phyloP scores from a whole-genome alignment of 53 echinoderm and acorn worm genomes.

The Astropecten irregularis region DNA sequence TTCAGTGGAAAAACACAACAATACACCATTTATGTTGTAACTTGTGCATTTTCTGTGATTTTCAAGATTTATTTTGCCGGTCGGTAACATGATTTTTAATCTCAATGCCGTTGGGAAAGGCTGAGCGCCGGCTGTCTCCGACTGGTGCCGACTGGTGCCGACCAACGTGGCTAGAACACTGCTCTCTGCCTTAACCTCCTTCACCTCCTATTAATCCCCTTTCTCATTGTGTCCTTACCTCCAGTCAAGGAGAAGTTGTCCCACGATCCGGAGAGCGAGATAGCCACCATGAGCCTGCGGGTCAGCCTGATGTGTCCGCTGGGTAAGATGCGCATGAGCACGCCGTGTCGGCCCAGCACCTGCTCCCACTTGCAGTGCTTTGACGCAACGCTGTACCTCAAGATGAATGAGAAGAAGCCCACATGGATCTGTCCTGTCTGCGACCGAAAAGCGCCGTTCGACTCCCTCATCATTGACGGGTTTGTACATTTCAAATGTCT shows the following conservation, averaged over 20 bases:
- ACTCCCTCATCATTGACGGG: conserved; percentile 92
- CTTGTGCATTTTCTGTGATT: too few relatives aligned
- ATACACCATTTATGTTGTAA: too few relatives aligned
- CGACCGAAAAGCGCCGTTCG: conserved; percentile 94
- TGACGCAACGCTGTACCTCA: conserved; percentile 88
- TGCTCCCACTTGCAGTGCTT: conserved; percentile 98
- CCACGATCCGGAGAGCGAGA: conserved; percentile 96
- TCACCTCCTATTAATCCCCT: too few relatives aligned
- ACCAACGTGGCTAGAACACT: too few relatives aligned
- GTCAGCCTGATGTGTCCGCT: conserved; percentile 93
- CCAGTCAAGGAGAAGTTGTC: conserved; percentile 93
- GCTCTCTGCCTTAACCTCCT: too few relatives aligned
- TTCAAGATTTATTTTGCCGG: too few relatives aligned
- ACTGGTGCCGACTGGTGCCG: too few relatives aligned
- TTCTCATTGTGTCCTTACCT: neutral
- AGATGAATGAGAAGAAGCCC: conserved; percentile 99
- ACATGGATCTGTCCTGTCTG: conserved; percentile 99
- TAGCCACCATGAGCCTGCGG: conserved; percentile 93
- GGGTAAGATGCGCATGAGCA: conserved; percentile 92
- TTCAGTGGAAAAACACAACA: too few relatives aligned
- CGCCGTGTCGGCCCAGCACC: conserved; percentile 83
- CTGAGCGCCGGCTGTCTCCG: too few relatives aligned
- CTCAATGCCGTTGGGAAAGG: too few relatives aligned
- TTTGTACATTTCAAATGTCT: conserved; percentile 40
- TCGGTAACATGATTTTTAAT: too few relatives aligned